A percentile compares a stretch with the other conserved stretches of the same genome.
Evolutionary conservation across 1,140 invertebrate genomes (phyloP).

Genomic region (Drosophila arizonae): DNA sequence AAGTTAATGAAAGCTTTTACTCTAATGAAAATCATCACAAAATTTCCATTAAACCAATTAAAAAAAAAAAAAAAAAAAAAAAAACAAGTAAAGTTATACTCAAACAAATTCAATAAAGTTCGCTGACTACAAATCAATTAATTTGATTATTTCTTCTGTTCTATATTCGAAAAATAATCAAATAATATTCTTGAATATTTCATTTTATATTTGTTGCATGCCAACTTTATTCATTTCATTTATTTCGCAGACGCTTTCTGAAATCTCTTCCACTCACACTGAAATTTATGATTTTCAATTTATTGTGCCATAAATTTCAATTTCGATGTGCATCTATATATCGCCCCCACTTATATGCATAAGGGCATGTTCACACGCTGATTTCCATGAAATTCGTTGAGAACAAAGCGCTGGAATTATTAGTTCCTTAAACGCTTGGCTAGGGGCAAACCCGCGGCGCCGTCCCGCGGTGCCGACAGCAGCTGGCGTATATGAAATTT

Average conservation of each 20-base stretch:
- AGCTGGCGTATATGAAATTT: constrained; percentile 30
- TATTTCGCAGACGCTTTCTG: not conserved
- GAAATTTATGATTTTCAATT: constrained; percentile 15
- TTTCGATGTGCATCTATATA: not conserved
- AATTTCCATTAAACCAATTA: too few relatives aligned
- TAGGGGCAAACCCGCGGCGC: constrained; percentile 1
- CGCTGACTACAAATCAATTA: too few relatives aligned
- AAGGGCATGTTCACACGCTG: not conserved
- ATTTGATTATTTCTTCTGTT: too few relatives aligned
- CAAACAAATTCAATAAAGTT: too few relatives aligned
- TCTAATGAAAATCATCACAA: too few relatives aligned
- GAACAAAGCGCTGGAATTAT: constrained; percentile 16
- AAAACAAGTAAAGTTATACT: too few relatives aligned
- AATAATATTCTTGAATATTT: not conserved
- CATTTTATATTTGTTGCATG: not conserved
- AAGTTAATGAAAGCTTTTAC: too few relatives aligned
- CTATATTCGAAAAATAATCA: too few relatives aligned
- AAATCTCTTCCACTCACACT: not conserved
- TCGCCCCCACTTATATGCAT: not conserved
- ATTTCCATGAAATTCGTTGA: constrained; percentile 9
- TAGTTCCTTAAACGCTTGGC: constrained; percentile 12
- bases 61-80: too few relatives aligned
- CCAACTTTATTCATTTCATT: not conserved
- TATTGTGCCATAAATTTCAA: constrained; percentile 14
- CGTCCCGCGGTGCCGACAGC: constrained; percentile 19